phyloP scores from a whole-genome alignment of 2,888 invertebrate genomes.

The Parascotia fuliginaria region DNA sequence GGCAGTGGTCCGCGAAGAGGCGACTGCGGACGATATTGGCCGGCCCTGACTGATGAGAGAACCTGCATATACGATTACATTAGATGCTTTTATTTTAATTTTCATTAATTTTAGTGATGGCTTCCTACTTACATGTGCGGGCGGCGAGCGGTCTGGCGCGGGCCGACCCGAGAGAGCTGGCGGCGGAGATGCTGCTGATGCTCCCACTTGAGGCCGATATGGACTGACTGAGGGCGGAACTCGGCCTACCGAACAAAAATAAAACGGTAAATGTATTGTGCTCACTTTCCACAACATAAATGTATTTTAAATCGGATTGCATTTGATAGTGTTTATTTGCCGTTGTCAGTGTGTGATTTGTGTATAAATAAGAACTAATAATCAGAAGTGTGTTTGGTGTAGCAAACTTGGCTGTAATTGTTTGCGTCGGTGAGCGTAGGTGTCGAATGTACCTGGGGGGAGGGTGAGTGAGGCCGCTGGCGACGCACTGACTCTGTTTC shows the following conservation, averaged over 20 bases:
- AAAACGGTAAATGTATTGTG: not conserved
- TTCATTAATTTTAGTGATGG: not conserved
- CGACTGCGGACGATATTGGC: slow-evolving; percentile 90
- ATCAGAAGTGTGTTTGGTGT: not conserved
- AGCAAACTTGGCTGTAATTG: not conserved
- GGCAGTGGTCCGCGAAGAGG: slow-evolving; percentile 87
- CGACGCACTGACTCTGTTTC: slow-evolving; percentile 94
- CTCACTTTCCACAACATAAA: not conserved
- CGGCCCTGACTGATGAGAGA: slow-evolving; percentile 90
- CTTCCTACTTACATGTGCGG: slow-evolving; percentile 87
- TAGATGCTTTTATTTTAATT: too few relatives aligned
- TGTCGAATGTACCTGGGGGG: slow-evolving; percentile 67
- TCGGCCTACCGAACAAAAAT: slow-evolving; percentile 82
- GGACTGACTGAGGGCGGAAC: slow-evolving; percentile 93
- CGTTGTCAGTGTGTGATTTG: not conserved
- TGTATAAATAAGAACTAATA: not conserved
- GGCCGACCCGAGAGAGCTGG: slow-evolving; percentile 85
- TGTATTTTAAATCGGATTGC: not conserved
- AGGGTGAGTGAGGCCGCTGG: slow-evolving; percentile 88
- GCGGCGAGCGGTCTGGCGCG: slow-evolving; percentile 88
- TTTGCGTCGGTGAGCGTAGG: not conserved
- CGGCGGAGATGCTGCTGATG: slow-evolving; percentile 86
- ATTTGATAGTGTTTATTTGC: not conserved
- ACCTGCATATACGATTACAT: slow-evolving; percentile 66
- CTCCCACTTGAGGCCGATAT: slow-evolving; percentile 86